Base-by-base conservation (phyloP, 2,797 vertebrate genomes). In the Centroberyx gerrardi region DNA sequence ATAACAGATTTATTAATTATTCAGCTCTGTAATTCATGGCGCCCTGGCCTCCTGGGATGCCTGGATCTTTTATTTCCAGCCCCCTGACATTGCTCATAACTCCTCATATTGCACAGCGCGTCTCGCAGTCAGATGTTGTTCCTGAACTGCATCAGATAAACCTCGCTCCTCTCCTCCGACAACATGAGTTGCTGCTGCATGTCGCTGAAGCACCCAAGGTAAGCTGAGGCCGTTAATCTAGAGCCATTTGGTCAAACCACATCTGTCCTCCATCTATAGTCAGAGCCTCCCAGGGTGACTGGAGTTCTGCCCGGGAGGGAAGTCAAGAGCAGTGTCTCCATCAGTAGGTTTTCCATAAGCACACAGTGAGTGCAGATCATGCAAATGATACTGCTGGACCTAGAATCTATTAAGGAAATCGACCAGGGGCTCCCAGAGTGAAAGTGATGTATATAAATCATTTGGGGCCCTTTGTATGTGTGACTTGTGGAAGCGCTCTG, bases 361-460 rank as follows among this genome's bases (percentile, higher is more conserved):
- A 61, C 66, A 77, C 46, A 33, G 17, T 29, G n/a, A 82, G 38
- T 53, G 6, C 40, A 65, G 60, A 68, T 44, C 65, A 74, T 75
- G 62, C 67, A 88, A 84, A 76, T 76, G 48, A 65, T 79, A 61
- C 46, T 38, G 31, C 67, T 48, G 18, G 52, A 31, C 31, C 31
- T 58, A 13, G 62, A 87, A 61, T 85, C 68, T 74, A 76, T 81
- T 84, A 73, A 42, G 27, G 63, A 69, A 71, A 83, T 84, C 80
- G 65, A 78, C 31, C 38, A 59, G 56, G 5, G 15, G 46, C 31
- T 65, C 61, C 33, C 49, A 22, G 67, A 73, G 53, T 68, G 59
- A 64, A 71, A 22, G 58, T 55, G 64, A 74, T 80, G 70, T 83
- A 88, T 83, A 72, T 81, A 81, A 83, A 78, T 81, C 52, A 76